A percentile compares a stretch with the other conserved stretches of the same genome.
These are phyloP conservation scores for Sarcophaga caerulescens DNA, from an alignment of 2,888 invertebrate genomes.

Conservation along the genomic window DNA sequence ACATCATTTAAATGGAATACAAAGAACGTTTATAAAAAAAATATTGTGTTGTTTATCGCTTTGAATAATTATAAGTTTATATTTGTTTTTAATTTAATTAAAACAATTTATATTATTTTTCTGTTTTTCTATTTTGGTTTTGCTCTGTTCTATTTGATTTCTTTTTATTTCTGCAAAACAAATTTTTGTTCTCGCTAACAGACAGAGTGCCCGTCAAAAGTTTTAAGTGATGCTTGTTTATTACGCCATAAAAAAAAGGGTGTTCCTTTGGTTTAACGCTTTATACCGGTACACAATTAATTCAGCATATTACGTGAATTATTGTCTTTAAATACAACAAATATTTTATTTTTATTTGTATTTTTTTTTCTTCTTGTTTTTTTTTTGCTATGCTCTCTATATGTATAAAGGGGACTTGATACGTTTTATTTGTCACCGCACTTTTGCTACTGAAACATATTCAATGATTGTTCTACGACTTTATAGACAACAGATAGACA, in stretches of 20 bases:
- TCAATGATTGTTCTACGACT: constrained; percentile 32
- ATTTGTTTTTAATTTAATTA: constrained; percentile 33
- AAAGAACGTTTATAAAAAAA: no score
- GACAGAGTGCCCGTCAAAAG: background rate
- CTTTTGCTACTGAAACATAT: constrained; percentile 55
- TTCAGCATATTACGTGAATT: background rate
- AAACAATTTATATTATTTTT: background rate
- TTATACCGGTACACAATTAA: background rate
- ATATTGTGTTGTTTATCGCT: background rate
- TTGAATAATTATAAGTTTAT: background rate
- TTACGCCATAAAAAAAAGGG: background rate
- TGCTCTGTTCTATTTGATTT: constrained; percentile 11
- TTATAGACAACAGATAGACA: constrained; percentile 48
- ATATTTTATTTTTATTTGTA: background rate
- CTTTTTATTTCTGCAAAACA: background rate
- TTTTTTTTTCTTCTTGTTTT: background rate
- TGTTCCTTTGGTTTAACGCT: background rate
- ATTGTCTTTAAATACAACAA: background rate
- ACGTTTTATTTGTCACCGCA: constrained; percentile 26
- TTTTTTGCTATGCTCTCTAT: background rate
- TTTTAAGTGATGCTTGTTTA: background rate
- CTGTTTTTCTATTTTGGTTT: background rate
- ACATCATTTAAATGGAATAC: constrained; percentile 4
- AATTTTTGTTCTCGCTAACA: background rate
- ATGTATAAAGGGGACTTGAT: constrained; percentile 9